Conservation (phyloP, 2,888 invertebrate genomes). For the Epiperipatus broadwayi region DNA sequence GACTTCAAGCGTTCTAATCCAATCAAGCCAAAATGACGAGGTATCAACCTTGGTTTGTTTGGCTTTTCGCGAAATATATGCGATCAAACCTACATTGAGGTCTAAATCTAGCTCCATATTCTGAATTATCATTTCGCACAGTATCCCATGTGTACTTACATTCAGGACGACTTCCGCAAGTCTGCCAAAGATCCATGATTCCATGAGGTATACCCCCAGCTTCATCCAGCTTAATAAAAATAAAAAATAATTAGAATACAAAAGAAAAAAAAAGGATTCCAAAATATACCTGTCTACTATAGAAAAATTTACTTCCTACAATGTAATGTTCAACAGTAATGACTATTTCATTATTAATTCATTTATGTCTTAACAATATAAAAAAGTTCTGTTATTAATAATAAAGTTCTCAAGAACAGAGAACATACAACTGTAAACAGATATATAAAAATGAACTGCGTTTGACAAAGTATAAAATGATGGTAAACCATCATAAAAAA, state of each 20-base stretch:
- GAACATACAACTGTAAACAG: no score
- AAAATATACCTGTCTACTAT: not conserved
- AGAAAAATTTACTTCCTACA: not conserved
- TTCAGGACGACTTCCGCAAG: conserved; percentile 34
- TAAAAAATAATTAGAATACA: conserved; percentile 1
- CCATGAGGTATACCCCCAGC: conserved; percentile 29
- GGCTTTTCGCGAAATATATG: conserved; percentile 33
- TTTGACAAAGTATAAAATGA: no score
- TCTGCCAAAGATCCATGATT: conserved; percentile 35
- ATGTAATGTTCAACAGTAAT: no score
- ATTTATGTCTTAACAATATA: no score
- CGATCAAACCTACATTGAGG: conserved; percentile 37
- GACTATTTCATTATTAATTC: no score
- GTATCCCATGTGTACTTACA: conserved; percentile 39
- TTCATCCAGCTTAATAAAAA: conserved; percentile 22
- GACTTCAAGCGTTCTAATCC: conserved; percentile 33
- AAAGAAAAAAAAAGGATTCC: not conserved
- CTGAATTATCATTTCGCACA: conserved; percentile 36
- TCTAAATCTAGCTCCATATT: conserved; percentile 23
- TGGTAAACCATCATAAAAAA: no score
- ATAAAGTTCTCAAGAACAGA: no score
- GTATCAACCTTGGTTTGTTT: conserved; percentile 22
- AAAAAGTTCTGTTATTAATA: no score
- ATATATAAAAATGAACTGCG: no score
- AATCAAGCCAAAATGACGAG: conserved; percentile 35